Conservation (phyloP, 1,140 invertebrate species). For the Grapholita molesta region DNA sequence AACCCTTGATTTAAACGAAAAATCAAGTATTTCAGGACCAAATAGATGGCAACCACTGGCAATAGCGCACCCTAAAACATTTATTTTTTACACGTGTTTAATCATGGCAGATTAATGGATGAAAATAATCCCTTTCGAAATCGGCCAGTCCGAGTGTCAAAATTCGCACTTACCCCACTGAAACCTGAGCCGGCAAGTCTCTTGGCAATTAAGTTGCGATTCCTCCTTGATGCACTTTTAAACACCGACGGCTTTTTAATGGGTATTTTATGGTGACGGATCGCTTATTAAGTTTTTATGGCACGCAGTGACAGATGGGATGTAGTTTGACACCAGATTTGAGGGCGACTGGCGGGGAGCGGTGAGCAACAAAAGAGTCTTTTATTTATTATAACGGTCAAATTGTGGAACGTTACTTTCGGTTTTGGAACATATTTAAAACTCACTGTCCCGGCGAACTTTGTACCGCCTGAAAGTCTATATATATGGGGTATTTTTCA, state of each 20-base stretch:
- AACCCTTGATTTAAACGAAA: no score
- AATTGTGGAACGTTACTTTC: neutral
- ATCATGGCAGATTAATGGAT: neutral
- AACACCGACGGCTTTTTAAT: slow-evolving; percentile 76
- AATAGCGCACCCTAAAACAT: neutral
- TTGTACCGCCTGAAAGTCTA: no score
- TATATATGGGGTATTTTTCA: no score
- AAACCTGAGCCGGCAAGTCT: slow-evolving; percentile 68
- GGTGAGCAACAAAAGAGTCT: neutral
- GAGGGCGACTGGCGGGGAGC: slow-evolving; percentile 31
- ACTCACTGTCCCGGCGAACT: no score
- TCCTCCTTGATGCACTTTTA: slow-evolving; percentile 77
- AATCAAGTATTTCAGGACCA: no score
- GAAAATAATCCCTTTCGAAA: slow-evolving; percentile 9
- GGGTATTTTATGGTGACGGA: slow-evolving; percentile 77
- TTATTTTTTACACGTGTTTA: neutral
- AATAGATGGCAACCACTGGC: neutral
- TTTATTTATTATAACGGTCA: neutral
- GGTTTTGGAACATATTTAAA: neutral
- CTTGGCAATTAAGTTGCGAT: slow-evolving; percentile 76
- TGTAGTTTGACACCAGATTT: slow-evolving; percentile 74
- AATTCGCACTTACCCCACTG: slow-evolving; percentile 44
- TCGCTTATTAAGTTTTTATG: slow-evolving; percentile 77
- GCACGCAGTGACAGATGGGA: slow-evolving; percentile 68
- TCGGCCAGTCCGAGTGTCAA: slow-evolving; percentile 20